Evolutionary conservation across 2,888 invertebrate species (phyloP), one percentile per base, ranked within the genome.

Genomic region (Lithosia quadra): DNA sequence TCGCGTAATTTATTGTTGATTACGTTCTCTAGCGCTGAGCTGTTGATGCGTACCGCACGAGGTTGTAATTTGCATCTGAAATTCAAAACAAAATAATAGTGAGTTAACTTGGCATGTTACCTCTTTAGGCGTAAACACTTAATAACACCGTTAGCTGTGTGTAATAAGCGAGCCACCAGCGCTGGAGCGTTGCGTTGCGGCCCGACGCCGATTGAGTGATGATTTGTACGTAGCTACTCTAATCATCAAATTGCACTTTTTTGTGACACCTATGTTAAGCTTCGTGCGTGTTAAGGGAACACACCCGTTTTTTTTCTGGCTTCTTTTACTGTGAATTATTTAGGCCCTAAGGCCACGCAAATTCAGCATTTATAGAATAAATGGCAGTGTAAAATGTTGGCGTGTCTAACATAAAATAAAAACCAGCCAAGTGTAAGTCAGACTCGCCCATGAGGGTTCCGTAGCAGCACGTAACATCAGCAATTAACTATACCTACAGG

Each of bases 51-150:
- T 70, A 96, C 95, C 11, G 95, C 96, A 65, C 94, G 93, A 33
- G 95, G 94, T 80, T 95, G 93, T 69, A 96, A 87, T 82, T 93
- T 92, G 85, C 97, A 97, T 78, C 96, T 95, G 91, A 62, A 90
- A 91, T 72, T 67, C 49, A 72, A 75, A 73, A 63, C 63, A 69
- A 8, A 56, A 28, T 34, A 67, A 60, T 60, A 15, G 28, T 63
- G 33, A 21, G 15, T 63, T 34, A 9, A 55, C 49, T 55, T 55
- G 18, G 34, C 10, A 55, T 36, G 55, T 63, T 55, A 55, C 18
- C 22, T 34, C 34, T 63, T 49, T 9, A 55, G 33, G 15, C 13
- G 22, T 36, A 55, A 63, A 36, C 55, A 63, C 53, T 63, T 43
- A 61, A 61, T 62, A 15, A 24, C 43, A 62, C 18, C 56, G 24